Percentiles rank a stretch among this genome's conserved stretches.
These are phyloP conservation scores for Cryptus viduatorius DNA, from an alignment of 2,888 invertebrate species.

Conservation along the genomic window DNA sequence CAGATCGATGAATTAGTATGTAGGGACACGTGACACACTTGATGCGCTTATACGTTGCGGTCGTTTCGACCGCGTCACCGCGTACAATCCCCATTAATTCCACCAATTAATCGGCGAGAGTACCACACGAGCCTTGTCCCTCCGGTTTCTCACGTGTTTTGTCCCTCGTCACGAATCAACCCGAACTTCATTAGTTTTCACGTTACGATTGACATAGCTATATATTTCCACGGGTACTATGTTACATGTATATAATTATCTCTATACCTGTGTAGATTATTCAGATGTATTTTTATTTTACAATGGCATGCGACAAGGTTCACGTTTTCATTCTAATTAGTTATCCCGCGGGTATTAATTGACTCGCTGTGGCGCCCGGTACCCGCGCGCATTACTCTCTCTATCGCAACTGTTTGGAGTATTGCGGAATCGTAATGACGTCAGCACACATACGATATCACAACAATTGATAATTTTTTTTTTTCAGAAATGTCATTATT, in stretches of 20 bases:
- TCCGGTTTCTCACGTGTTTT: slow-evolving; percentile 24
- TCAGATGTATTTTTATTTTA: not conserved
- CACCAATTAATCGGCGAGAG: slow-evolving; percentile 56
- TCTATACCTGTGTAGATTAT: not conserved
- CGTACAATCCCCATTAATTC: slow-evolving; percentile 58
- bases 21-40: slow-evolving; percentile 61
- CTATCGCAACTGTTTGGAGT: slow-evolving; percentile 42
- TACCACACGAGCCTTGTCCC: not conserved
- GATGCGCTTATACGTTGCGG: slow-evolving; percentile 52
- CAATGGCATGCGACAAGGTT: not conserved
- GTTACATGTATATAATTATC: not conserved
- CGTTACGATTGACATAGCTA: not conserved
- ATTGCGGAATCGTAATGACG: slow-evolving; percentile 25
- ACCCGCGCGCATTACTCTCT: not conserved
- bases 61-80: slow-evolving; percentile 32
- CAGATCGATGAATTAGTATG: slow-evolving; percentile 64
- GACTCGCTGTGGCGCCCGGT: slow-evolving; percentile 15
- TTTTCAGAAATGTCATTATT: too few species aligned
- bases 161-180: slow-evolving; percentile 2
- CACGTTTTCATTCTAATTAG: not conserved
- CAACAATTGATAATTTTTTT: not conserved
- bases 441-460: not conserved
- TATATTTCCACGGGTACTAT: not conserved
- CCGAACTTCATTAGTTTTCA: slow-evolving; percentile 19
- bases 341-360: slow-evolving; percentile 17